Conservation (phyloP, 2,113 vertebrate genomes). For the Setophaga petechia region DNA sequence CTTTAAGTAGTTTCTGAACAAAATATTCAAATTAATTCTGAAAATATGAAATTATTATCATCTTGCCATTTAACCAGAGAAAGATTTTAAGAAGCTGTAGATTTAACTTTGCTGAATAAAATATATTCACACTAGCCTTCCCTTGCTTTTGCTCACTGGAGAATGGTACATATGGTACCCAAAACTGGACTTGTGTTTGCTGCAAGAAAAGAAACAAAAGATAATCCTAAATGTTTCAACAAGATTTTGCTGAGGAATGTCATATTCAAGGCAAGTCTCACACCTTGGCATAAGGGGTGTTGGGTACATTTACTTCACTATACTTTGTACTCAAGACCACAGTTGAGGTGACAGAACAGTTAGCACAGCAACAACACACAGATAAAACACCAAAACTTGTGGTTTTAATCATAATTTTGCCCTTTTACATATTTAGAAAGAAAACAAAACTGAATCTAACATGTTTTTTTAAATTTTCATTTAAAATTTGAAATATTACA, state of each 20-base stretch:
- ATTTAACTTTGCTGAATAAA: background rate
- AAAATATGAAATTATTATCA: background rate
- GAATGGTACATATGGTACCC: background rate
- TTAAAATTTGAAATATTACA: background rate
- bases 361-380: background rate
- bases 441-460: background rate
- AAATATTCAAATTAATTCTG: background rate
- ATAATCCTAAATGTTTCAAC: background rate
- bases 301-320: background rate
- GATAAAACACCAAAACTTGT: background rate
- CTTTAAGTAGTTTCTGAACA: background rate
- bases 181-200: background rate
- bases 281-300: background rate
- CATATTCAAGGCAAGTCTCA: background rate
- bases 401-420: background rate
- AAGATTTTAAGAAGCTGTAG: background rate
- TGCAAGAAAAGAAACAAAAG: background rate
- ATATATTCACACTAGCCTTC: background rate
- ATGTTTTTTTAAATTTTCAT: background rate
- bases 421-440: background rate
- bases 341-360: background rate
- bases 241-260: background rate
- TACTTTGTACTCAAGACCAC: background rate
- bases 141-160: background rate
- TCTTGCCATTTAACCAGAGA: background rate